phyloP scores from a whole-genome alignment of 2,113 vertebrate species.

The Struthidea cinerea region DNA sequence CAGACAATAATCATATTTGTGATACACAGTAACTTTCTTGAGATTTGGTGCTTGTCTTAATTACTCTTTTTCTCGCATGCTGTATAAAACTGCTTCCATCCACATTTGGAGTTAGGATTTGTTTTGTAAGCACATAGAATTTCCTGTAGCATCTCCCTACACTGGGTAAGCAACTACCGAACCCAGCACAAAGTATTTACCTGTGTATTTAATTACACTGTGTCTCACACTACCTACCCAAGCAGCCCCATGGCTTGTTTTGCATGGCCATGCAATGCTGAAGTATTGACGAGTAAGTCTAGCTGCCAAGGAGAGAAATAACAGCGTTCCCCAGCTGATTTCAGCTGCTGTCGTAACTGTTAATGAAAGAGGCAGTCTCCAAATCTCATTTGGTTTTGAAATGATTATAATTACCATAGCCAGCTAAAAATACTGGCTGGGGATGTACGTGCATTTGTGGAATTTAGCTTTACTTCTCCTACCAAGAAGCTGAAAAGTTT shows the following conservation, averaged over 20 bases:
- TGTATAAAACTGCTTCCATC: not conserved
- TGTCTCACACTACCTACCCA: not conserved
- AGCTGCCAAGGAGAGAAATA: not conserved
- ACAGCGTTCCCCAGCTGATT: not conserved
- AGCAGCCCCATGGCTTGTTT: not conserved
- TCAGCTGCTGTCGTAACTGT: not conserved
- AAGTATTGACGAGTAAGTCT: not conserved
- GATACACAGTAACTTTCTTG: not conserved
- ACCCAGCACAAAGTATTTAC: not conserved
- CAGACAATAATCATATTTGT: not conserved
- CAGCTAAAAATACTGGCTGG: not conserved
- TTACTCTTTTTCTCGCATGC: not conserved
- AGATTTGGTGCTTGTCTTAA: not conserved
- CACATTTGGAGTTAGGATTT: not conserved
- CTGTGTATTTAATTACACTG: not conserved
- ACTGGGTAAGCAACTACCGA: not conserved
- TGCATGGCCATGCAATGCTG: not conserved
- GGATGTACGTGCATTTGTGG: not conserved
- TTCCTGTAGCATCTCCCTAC: not conserved
- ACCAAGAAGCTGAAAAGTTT: not conserved
- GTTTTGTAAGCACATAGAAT: not conserved
- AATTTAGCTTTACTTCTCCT: not conserved
- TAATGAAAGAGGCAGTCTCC: slow-evolving; percentile 3
- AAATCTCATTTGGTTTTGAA: not conserved
- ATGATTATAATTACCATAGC: not conserved